Evolutionary conservation across 2,113 vertebrate species (phyloP).

Genomic region (Bambusicola thoracicus): DNA sequence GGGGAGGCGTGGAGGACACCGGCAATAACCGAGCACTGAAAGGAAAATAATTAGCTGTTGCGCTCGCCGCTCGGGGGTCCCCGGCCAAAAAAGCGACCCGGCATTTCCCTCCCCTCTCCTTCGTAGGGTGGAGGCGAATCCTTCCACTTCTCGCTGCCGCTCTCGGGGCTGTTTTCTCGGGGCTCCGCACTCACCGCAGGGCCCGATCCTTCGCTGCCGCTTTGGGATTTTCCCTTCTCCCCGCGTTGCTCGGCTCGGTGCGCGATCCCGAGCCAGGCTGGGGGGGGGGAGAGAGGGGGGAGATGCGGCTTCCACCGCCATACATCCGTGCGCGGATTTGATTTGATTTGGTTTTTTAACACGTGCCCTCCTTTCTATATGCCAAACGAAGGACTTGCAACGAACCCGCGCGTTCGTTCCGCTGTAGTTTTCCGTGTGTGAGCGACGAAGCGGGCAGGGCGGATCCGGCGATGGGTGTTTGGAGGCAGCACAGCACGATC

Average conservation of each 20-base stretch:
- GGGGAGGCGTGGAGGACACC: slow-evolving; percentile 38
- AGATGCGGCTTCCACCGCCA: not conserved
- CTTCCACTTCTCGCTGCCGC: not conserved
- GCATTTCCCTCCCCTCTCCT: not conserved
- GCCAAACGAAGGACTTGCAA: not conserved
- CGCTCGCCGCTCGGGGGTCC: not conserved
- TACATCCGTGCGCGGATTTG: not conserved
- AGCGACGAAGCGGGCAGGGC: not conserved
- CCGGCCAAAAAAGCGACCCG: slow-evolving; percentile 27
- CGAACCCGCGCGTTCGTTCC: not conserved
- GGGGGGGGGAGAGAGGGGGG: fast-evolving
- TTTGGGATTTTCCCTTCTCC: not conserved
- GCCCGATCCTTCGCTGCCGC: not conserved
- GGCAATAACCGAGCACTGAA: slow-evolving; percentile 31
- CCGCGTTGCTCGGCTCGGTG: not conserved
- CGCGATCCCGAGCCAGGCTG: not conserved
- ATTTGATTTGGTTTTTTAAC: too few relatives aligned
- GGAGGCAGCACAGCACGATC: not conserved
- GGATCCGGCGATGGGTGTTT: not conserved
- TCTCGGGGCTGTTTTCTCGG: not conserved
- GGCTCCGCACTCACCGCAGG: not conserved
- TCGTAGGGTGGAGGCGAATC: not conserved
- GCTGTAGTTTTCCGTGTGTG: not conserved
- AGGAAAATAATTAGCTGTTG: slow-evolving; percentile 54
- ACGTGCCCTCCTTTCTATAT: not conserved